Evolutionary conservation across 2,113 vertebrate species (phyloP).

Genomic region (Megatriorchis doriae): DNA sequence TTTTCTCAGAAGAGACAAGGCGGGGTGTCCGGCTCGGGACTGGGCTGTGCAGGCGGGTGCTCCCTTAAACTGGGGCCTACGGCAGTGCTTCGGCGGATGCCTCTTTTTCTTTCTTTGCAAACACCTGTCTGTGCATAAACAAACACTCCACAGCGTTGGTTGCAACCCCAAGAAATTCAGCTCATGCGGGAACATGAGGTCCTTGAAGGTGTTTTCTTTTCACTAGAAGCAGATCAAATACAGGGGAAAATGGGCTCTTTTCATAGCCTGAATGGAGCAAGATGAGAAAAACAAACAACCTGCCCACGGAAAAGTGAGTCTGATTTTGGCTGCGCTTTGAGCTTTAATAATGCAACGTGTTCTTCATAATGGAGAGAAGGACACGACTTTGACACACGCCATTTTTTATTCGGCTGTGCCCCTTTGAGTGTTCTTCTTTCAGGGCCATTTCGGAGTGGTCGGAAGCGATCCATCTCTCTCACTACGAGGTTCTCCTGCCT

Average conservation of each 20-base stretch:
- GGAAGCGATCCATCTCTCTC: neutral
- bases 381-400: rapidly evolving
- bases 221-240: neutral
- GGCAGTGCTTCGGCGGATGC: neutral
- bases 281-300: conserved; percentile 39
- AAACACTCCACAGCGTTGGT: neutral
- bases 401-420: neutral
- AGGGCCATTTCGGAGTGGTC: neutral
- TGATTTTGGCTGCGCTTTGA: neutral
- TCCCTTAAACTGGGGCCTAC: neutral
- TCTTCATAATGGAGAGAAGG: neutral
- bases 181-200: neutral
- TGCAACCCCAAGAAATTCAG: neutral
- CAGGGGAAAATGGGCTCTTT: neutral
- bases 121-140: neutral
- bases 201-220: neutral
- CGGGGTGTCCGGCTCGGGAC: neutral
- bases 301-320: neutral
- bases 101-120: neutral
- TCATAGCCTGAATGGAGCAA: neutral
- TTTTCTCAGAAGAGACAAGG: neutral
- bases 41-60: neutral
- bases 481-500: neutral
- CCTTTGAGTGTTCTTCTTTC: neutral
- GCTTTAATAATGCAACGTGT: neutral